Conservation (phyloP, 2,888 invertebrate species). For the Arrhopalites spinosus region DNA sequence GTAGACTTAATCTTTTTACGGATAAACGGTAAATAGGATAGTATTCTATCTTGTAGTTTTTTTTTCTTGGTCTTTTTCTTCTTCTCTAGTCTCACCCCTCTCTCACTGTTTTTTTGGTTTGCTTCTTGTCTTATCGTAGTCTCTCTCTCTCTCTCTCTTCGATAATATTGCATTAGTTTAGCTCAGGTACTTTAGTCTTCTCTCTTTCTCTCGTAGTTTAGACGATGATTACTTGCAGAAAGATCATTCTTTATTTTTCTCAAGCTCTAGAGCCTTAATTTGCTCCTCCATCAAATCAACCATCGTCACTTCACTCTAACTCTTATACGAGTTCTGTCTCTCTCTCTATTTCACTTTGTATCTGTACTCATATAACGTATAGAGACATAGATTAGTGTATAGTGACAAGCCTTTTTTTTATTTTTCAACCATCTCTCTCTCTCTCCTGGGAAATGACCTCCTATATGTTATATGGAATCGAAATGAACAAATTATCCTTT, state of each 20-base stretch:
- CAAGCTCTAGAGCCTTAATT: slow-evolving; percentile 24
- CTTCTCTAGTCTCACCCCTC: not conserved
- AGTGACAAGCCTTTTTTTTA: not conserved
- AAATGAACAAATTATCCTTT: slow-evolving; percentile 16
- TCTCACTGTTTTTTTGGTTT: too few relatives aligned
- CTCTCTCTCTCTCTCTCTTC: slow-evolving; percentile 17
- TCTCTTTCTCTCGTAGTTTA: not conserved
- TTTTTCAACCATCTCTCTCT: slow-evolving; percentile 8
- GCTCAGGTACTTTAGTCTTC: slow-evolving; percentile 15
- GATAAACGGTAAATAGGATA: slow-evolving; percentile 16
- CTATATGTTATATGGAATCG: slow-evolving; percentile 9
- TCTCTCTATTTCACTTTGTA: not conserved
- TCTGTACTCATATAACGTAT: not conserved
- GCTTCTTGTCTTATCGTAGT: slow-evolving; percentile 19
- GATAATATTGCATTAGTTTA: slow-evolving; percentile 24
- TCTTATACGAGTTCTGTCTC: not conserved
- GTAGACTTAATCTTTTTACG: slow-evolving; percentile 16
- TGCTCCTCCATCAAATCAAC: slow-evolving; percentile 25
- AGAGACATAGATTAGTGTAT: not conserved
- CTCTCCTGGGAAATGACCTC: slow-evolving; percentile 19
- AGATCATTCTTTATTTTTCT: slow-evolving; percentile 27
- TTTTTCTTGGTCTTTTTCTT: slow-evolving; percentile 1
- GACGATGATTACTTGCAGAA: slow-evolving; percentile 26
- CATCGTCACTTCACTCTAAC: slow-evolving; percentile 12
- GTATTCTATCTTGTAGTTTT: slow-evolving; percentile 17